Base-by-base conservation (phyloP, 2,113 vertebrate species). In the Psephotus haematonotus region DNA sequence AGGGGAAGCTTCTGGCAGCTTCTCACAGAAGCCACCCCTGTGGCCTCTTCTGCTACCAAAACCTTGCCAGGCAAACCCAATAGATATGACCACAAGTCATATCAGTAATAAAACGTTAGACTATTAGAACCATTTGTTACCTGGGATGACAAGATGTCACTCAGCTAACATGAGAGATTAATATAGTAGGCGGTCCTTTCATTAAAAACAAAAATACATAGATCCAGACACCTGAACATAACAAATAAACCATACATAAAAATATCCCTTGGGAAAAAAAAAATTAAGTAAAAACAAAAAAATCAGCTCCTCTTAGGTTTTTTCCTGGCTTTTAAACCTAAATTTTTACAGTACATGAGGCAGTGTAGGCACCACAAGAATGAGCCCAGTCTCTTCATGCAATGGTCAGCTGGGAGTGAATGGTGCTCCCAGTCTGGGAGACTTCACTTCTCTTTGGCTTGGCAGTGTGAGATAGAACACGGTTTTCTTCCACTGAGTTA, bases 311-410 rank as follows among this genome's bases (percentile, higher is more conserved):
- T 46, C 13, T 71, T 23, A 20, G 23, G 39, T 25, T 3, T 75
- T 68, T 71, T 39, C 35, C 47, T 29, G 6, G 29, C 24, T 69
- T 90, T 82, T 43, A 72, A 60, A 80, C 53, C 5, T 27, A 29
- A 79, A 13, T 5, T 33, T 57, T 23, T 46, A 14, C 7, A 55
- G 20, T 17, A 1, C 11, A 52, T 2, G 5, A 86, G 50, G 37
- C 46, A 65, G 17, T 2, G 3, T 46, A 67, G 78, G 17, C 37
- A 53, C 22, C 23, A 41, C 13, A 63, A 63, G 83, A 91, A 28
- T 0, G 0, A 49, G n/a, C 17, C 14, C 62, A 5, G 12, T 18
- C n/a, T 63, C n/a, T 43, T 59, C 15, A 13, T 6, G 29, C 22
- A 39, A 17, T 3, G n/a, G 28, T 49, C 57, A 91, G 74, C 29